These are phyloP conservation scores for Melanotaenia maccullochi DNA, from an alignment of 2,797 vertebrate genomes.

Conservation along the genomic window DNA sequence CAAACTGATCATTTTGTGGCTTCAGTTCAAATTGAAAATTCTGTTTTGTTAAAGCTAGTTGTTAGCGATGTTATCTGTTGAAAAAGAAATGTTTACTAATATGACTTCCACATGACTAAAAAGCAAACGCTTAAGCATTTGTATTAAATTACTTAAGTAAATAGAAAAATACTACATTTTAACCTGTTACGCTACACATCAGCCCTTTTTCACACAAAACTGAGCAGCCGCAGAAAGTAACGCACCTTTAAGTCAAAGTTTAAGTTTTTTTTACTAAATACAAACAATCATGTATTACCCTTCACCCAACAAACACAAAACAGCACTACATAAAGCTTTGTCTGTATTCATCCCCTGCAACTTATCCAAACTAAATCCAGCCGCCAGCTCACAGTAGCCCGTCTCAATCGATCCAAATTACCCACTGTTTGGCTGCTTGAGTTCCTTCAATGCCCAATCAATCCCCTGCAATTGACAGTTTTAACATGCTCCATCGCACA, in stretches of 20 bases:
- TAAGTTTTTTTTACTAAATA: slow-evolving; percentile 14
- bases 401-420: slow-evolving; percentile 77
- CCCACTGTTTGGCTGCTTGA: slow-evolving; percentile 76
- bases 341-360: slow-evolving; percentile 59
- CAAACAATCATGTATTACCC: slow-evolving; percentile 16
- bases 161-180: not conserved
- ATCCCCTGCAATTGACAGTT: slow-evolving; percentile 73
- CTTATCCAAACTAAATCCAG: slow-evolving; percentile 57
- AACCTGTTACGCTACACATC: not conserved
- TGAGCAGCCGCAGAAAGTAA: not conserved
- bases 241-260: not conserved
- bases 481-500: slow-evolving; percentile 70
- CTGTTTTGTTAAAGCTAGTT: too few relatives aligned
- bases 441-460: slow-evolving; percentile 79
- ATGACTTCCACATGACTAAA: too few relatives aligned
- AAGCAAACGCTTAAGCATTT: not conserved
- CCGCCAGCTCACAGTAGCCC: slow-evolving; percentile 46
- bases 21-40: not conserved
- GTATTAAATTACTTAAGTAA: not conserved
- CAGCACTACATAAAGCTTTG: slow-evolving; percentile 47
- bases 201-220: not conserved
- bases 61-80: too few relatives aligned
- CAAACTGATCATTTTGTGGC: not conserved
- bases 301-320: slow-evolving; percentile 28
- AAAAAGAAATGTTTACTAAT: too few relatives aligned